Base-by-base conservation (phyloP, 2,797 vertebrate species). In the Schizopygopsis malacanthus region DNA sequence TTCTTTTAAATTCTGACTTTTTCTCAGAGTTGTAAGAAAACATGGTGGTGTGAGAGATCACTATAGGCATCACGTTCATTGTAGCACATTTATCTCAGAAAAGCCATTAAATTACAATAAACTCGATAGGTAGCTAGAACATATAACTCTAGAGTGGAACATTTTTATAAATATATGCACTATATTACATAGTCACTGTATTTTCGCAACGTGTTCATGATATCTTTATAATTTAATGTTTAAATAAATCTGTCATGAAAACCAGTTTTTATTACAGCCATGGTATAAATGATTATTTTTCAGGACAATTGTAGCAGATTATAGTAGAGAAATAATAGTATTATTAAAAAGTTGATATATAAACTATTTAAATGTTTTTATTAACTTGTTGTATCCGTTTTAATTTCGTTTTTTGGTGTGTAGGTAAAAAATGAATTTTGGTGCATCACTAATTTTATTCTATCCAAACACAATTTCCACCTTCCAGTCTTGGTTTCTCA, bases 401-500 rank as follows among this genome's bases (percentile, higher is more conserved):
- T 37, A 39, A 54, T 54, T 37, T 39, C 2, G 6, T 5, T 22
- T 37, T 70, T 15, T 22, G 5, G 4, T 63, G 39, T 45, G 25
- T 43, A 15, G 22, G 4, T 63, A 43, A 63, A 20, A 39, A 69
- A 37, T 2, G 0, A 12, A 81, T 81, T 81, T 81, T 20, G 79
- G 63, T 81, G 79, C 79, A 81, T 81, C 79, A 81, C 79, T 52
- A 28, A 56, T 61, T 52, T 67, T 67, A 52, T 54, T 82, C 54
- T 59, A 83, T 45, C 22, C 43, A 41, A 79, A 70, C 78, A 41
- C 56, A 63, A 50, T 86, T 78, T 86, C 72, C 63, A 47, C 91
- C 89, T 89, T 88, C 90, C 71, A 76, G 28, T 76, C 72, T 86
- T 77, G 84, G 65, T 89, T 81, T 84, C 80, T 75, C 59, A 78